Base-by-base conservation (phyloP, 2,888 invertebrate genomes). In the Spisula subtruncata region DNA sequence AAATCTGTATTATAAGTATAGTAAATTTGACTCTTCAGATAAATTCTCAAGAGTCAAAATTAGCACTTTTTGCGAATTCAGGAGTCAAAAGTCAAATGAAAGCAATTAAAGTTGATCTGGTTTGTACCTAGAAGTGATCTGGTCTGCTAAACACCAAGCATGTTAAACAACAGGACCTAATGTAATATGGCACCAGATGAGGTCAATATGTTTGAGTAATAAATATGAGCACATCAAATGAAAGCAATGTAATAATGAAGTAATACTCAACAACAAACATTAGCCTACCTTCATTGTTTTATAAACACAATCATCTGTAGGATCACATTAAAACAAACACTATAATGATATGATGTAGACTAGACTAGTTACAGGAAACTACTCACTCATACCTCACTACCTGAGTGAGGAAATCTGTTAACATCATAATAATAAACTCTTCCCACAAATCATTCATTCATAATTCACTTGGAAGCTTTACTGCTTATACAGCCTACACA, bases 401-500 rank as follows among this genome's bases (percentile, higher is more conserved):
- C 0, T 75, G 18, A 32, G 8, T 25, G 60, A 66, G n/a, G 60
- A 25, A 66, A 25, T 66, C n/a, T 25, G n/a, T 66, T 51, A 51
- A 51, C 60, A 66, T 8, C 60, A 25, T 66, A 25, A 4, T 66
- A 66, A 66, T 66, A 25, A 66, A 25, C 60, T 6, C 25, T 25
- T 66, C 10, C n/a, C 25, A 75, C 16, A 75, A 75, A 75, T 32
- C 12, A 8, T 75, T 75, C 75, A 75, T 75, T 75, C 75, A 75
- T 75, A 75, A 75, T 75, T 35, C 35, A 32, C 35, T 35, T 35
- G 35, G 75, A 75, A 16, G 25, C 35, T n/a, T n/a, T n/a, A n/a
- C n/a, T n/a, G n/a, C n/a, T 32, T 32, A 4, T 16, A 66, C 60
- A 66, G 75, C 32, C 35, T 75, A 75, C 35, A 75, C 4, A 51